Base-by-base conservation (phyloP, 1,140 invertebrate genomes). In the Archegozetes longisetosus region DNA sequence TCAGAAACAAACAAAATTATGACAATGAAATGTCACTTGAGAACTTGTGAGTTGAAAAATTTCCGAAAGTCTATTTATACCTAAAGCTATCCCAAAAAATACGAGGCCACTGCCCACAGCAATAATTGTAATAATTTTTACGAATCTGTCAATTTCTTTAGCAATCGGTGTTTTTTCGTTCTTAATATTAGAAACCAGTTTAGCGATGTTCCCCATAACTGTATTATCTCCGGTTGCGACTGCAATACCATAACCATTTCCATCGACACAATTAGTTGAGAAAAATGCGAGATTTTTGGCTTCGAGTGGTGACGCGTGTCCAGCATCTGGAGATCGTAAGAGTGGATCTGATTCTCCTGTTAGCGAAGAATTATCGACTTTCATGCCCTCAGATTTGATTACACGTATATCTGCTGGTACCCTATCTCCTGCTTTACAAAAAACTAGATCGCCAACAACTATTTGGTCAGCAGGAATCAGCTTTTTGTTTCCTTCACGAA, bases 171-270 rank as follows among this genome's bases (percentile, higher is more conserved):
- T 75, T 53, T 70, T 63, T 49, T 74, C 73, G 6, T 13, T 52
- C 17, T 48, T 88, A 68, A 97, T 77, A 67, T 90, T 89, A 54
- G 92, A 93, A 24, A 92, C 90, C 62, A 97, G 75, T 70, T 92
- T 92, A 68, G 93, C 93, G 75, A 97, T 97, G 71, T 91, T 82
- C 66, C 93, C 93, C 90, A 97, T 96, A 13, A 93, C 90, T 64
- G 94, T 98, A 69, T 88, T 82, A 75, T 98, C 94, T 69, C 93
- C 94, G 71, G 88, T 94, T 73, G 83, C 86, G 67, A 98, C 90
- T 58, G 98, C 93, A 66, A 97, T 82, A 65, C 93, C 92, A 68
- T 86, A 87, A 60, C 85, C 86, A 24, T 28, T 57, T 3, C 73
- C 76, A 69, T 82, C 80, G 3, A 82, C 78, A 4, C 81, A 80